Evolutionary conservation across 2,797 vertebrate species (phyloP).

Genomic region (Acanthopagrus latus): DNA sequence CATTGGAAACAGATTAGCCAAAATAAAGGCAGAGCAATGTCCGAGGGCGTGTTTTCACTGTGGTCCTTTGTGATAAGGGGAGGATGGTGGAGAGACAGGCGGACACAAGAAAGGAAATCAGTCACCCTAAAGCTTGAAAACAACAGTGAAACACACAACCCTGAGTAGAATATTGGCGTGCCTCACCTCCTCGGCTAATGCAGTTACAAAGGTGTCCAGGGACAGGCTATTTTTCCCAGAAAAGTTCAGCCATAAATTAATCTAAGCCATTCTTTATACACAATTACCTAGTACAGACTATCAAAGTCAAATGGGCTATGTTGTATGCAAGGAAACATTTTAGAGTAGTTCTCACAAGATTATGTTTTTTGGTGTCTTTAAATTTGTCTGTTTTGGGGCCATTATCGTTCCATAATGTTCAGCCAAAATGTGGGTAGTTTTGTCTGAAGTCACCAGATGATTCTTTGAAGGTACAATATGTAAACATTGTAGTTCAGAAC

Average conservation of each 20-base stretch:
- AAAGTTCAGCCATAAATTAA: conserved; percentile 20
- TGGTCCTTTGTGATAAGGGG: conserved; percentile 31
- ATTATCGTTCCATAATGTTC: not conserved
- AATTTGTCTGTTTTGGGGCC: not conserved
- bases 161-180: not conserved
- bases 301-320: not conserved
- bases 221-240: conserved; percentile 9
- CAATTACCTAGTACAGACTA: not conserved
- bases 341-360: not conserved
- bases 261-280: not conserved
- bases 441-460: not conserved
- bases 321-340: not conserved
- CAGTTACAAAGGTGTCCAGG: not conserved
- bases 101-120: conserved; percentile 1
- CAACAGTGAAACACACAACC: not conserved
- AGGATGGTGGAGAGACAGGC: not conserved
- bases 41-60: conserved; percentile 30
- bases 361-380: not conserved
- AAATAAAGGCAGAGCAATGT: conserved; percentile 30
- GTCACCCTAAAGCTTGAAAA: conserved; percentile 1
- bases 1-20: conserved; percentile 31
- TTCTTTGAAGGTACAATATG: too few relatives aligned
- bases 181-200: not conserved
- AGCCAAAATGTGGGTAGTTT: not conserved
- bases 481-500: too few relatives aligned